Base-by-base conservation (phyloP, 2,888 invertebrate species). In the Clivina fossor region DNA sequence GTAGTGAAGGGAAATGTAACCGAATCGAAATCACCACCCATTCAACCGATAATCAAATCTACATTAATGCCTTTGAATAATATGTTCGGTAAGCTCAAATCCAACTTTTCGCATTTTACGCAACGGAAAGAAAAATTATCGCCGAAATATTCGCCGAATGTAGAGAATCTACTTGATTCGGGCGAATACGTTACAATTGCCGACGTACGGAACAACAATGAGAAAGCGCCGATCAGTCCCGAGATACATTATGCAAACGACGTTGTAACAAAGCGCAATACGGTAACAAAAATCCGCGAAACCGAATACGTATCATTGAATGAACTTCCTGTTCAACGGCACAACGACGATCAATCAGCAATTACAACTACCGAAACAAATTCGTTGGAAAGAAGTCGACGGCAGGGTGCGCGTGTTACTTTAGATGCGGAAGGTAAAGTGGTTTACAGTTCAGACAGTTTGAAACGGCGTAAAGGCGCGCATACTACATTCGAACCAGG, bases 401-500 rank as follows among this genome's bases (percentile, higher is more conserved):
- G 79, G 53, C 82, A 83, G 68, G 89, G 89, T 18, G 88, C 89
- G 16, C 82, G 90, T 67, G 90, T 92, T 32, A 88, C 86, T 26
- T 75, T 93, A 37, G 90, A 92, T 73, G 86, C 92, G 18, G 88
- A 88, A 66, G 93, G 93, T 47, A 89, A 89, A 78, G 89, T 93
- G 37, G 86, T 93, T 58, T 93, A 88, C 74, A 88, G 88, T 60
- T 92, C 92, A 15, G 92, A 92, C 65, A 92, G 91, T 68, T 75
- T 92, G 60, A 86, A 84, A 69, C 79, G 90, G 64, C 78, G 85
- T 61, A 89, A 89, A 77, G 86, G 86, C 58, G 85, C 88, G 11
- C 88, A 90, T 68, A 88, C 90, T 28, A 90, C 91, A 24, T 92
- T 92, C 68, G 90, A 89, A 76, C 92, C 92, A 53, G 92, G 92